Conservation (phyloP, 2,113 vertebrate genomes). For the Prionailurus viverrinus region DNA sequence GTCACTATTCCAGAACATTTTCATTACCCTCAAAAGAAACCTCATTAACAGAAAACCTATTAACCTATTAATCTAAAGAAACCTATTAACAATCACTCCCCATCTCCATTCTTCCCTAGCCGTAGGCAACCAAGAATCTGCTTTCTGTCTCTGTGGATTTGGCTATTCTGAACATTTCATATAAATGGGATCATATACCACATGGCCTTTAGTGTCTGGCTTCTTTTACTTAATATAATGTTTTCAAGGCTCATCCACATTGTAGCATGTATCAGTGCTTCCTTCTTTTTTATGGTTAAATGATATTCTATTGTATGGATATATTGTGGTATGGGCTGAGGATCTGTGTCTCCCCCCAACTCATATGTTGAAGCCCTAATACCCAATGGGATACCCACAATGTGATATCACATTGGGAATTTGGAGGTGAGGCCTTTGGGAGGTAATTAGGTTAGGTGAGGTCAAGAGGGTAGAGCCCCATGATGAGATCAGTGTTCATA, state of each 20-base stretch:
- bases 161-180: neutral
- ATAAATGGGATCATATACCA: neutral
- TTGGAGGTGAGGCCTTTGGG: neutral
- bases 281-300: neutral
- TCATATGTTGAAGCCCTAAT: neutral
- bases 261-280: too few relatives aligned
- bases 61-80: too few relatives aligned
- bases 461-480: neutral
- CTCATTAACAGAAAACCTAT: too few relatives aligned
- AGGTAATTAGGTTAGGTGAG: neutral
- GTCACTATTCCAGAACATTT: neutral
- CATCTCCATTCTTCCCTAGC: neutral
- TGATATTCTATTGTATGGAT: neutral
- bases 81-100: neutral
- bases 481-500: neutral
- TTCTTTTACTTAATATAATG: neutral
- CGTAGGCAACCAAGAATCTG: neutral
- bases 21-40: neutral
- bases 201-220: neutral
- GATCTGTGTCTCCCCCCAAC: neutral
- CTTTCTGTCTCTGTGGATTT: neutral
- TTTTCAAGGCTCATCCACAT: neutral
- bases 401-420: neutral
- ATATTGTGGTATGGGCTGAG: neutral
- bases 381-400: neutral